phyloP scores from a whole-genome alignment of 2,888 invertebrate species.

The Adelognathus sp. region DNA sequence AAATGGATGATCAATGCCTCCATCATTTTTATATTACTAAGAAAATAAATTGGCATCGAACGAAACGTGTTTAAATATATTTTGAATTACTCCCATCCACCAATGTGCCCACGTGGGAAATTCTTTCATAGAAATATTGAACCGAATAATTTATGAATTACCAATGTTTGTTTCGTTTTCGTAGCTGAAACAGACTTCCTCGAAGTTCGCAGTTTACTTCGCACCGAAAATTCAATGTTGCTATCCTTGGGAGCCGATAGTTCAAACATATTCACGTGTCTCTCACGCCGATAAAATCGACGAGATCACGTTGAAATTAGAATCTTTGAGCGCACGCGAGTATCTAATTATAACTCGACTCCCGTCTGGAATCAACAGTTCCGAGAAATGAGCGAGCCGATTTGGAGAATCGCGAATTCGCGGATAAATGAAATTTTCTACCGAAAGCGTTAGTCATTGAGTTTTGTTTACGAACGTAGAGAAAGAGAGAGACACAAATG shows the following conservation, averaged over 20 bases:
- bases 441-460: neutral
- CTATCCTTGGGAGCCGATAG: neutral
- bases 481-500: neutral
- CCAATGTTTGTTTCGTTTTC: neutral
- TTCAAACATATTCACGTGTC: slow-evolving; percentile 3
- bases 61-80: no score
- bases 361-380: neutral
- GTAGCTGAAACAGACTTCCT: neutral
- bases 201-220: neutral
- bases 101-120: neutral
- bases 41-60: no score
- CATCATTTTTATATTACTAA: no score
- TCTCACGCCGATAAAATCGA: neutral
- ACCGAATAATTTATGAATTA: neutral
- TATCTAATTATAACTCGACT: neutral
- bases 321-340: neutral
- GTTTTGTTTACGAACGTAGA: neutral
- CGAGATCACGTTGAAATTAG: neutral
- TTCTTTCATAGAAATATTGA: neutral
- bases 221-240: neutral
- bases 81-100: no score
- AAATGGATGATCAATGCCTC: slow-evolving; percentile 70
- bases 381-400: neutral
- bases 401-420: neutral
- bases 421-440: neutral